phyloP scores from a whole-genome alignment of 2,888 invertebrate species.

The Hedychridium roseum region DNA sequence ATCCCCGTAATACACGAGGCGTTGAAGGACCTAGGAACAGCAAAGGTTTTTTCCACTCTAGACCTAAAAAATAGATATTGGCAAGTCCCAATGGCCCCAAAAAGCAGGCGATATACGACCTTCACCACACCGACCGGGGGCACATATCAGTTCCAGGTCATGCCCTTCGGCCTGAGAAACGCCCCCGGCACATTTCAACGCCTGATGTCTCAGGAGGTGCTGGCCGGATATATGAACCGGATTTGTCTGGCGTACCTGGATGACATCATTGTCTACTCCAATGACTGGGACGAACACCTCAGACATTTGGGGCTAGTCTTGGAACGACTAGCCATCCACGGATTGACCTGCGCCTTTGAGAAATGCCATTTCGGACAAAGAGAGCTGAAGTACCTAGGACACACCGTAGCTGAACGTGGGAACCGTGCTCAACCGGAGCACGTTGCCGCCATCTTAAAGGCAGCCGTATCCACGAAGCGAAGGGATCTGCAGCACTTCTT shows the following conservation, averaged over 20 bases:
- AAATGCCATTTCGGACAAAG: conserved; percentile 23
- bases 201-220: conserved; percentile 38
- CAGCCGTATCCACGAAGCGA: not conserved
- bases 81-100: conserved; percentile 41
- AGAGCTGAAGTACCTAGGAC: conserved; percentile 18
- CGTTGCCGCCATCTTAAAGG: not conserved
- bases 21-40: conserved; percentile 32
- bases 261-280: conserved; percentile 42
- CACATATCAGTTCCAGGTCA: conserved; percentile 41
- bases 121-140: conserved; percentile 42
- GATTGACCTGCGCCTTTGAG: conserved; percentile 13
- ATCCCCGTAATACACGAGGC: conserved; percentile 34
- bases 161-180: conserved; percentile 43
- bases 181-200: conserved; percentile 45
- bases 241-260: conserved; percentile 41
- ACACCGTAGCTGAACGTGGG: conserved; percentile 6
- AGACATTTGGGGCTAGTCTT: conserved; percentile 25
- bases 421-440: conserved; percentile 9
- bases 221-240: conserved; percentile 24
- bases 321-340: conserved; percentile 26
- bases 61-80: conserved; percentile 49
- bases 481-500: conserved; percentile 8
- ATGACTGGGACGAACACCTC: conserved; percentile 26
- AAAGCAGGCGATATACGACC: conserved; percentile 34
- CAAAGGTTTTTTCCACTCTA: conserved; percentile 41